These are phyloP conservation scores for Trematomus loennbergii DNA, from an alignment of 2,113 vertebrate species.

Conservation along the genomic window DNA sequence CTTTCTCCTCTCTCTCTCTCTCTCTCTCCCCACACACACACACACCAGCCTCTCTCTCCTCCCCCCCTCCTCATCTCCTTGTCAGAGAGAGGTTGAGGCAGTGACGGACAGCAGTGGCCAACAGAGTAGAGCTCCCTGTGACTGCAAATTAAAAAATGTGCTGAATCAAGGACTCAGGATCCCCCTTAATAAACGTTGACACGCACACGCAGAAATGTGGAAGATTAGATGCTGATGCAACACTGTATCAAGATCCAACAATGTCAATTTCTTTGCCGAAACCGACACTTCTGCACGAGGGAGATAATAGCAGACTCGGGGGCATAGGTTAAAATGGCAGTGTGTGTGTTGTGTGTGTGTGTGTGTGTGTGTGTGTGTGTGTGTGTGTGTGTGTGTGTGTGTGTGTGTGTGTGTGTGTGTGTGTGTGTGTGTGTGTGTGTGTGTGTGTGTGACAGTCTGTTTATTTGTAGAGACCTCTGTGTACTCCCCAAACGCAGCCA, in stretches of 20 bases:
- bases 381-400: constrained; percentile 36
- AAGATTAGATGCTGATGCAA: constrained; percentile 42
- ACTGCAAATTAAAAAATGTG: constrained; percentile 16
- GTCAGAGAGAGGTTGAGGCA: constrained; percentile 74
- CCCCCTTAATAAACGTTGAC: neutral
- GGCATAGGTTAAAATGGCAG: constrained; percentile 63
- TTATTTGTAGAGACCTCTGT: constrained; percentile 68
- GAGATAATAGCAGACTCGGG: constrained; percentile 56
- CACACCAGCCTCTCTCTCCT: constrained; percentile 47
- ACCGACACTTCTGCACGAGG: constrained; percentile 42
- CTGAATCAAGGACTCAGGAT: constrained; percentile 6
- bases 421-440: constrained; percentile 28
- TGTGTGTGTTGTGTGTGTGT: no score
- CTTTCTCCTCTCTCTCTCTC: constrained; percentile 54
- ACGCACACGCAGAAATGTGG: neutral
- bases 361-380: constrained; percentile 31
- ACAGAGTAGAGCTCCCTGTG: constrained; percentile 56
- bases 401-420: neutral
- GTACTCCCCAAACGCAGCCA: constrained; percentile 65
- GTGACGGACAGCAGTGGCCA: constrained; percentile 51
- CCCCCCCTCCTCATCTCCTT: constrained; percentile 60
- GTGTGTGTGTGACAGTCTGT: constrained; percentile 45
- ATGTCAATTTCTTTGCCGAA: constrained; percentile 19
- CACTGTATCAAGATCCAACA: constrained; percentile 7
- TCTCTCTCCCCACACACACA: neutral